Evolutionary conservation across 2,888 invertebrate species (phyloP).

Genomic region (Odontomyia ornata): DNA sequence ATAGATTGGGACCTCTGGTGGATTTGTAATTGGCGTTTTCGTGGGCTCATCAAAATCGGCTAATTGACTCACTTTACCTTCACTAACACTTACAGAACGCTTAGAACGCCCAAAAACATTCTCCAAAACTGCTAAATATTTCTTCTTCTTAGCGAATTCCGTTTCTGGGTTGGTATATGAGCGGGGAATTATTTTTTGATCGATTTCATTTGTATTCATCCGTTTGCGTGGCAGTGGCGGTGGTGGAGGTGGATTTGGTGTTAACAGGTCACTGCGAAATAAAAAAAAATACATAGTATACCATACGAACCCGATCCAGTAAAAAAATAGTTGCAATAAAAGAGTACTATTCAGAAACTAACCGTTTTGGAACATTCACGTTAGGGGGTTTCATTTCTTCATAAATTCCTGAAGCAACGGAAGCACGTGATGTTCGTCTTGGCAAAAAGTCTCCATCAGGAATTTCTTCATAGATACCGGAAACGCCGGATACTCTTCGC

Average conservation of each 20-base stretch:
- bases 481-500: constrained; percentile 57
- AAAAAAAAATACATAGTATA: too few relatives aligned
- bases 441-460: constrained; percentile 55
- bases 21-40: constrained; percentile 49
- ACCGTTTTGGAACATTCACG: constrained; percentile 53
- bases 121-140: constrained; percentile 53
- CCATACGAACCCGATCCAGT: too few relatives aligned
- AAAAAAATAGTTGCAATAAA: too few relatives aligned
- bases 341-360: neutral
- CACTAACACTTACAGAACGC: constrained; percentile 57
- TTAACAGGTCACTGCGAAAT: neutral
- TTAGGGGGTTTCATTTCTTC: constrained; percentile 62
- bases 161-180: constrained; percentile 63
- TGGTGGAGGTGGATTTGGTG: constrained; percentile 50
- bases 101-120: constrained; percentile 56
- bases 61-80: constrained; percentile 52
- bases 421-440: constrained; percentile 58
- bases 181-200: constrained; percentile 58
- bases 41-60: constrained; percentile 46
- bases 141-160: constrained; percentile 60
- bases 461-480: constrained; percentile 64
- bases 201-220: constrained; percentile 59
- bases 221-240: constrained; percentile 61
- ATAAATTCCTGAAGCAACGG: constrained; percentile 63
- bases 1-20: neutral